Base-by-base conservation (phyloP, 2,113 vertebrate species). In the Gnathonemus longibarbis region DNA sequence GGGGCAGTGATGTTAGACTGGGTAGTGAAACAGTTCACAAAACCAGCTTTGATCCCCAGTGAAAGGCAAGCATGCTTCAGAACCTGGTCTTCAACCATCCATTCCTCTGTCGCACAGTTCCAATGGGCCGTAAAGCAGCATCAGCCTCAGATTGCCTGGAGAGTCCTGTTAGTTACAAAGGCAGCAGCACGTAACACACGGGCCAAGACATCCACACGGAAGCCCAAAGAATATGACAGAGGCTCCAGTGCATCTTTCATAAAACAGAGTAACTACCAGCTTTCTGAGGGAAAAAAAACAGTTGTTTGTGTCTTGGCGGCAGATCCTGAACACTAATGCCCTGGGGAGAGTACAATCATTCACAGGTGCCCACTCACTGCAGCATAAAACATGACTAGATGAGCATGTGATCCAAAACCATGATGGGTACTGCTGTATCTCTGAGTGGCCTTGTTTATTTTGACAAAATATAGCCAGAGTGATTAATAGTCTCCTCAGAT, bases 31-130 rank as follows among this genome's bases (percentile, higher is more conserved):
- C 15, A 6, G 66, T 19, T 31, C 31, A n/a, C n/a, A 21, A 92
- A 1, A 0, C 0, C 0, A 52, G 39, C 89, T 94, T 92, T 92
- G 90, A 95, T 94, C 89, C 89, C 89, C n/a, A 11, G 62, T 70
- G 90, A 42, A 62, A 87, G 48, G 50, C 27, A 39, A 87, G 49
- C 50, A 35, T 48, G 31, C 50, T 87, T 87, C n/a, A 31, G 27
- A 50, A 35, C 48, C 45, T 50, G 9, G 84, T 15, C 46, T 35
- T 87, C 50, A 53, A 39, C 85, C 49, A 53, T 42, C 27, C 46
- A 31, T 31, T 53, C 85, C 45, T 46, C 48, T 50, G 45, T 87
- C 31, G 21, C 13, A 52, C 50, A 19, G 46, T 50, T 87, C 50
- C 50, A 53, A 53, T 39, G 27, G 31, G 49, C 15, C 21, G 39